Evolutionary conservation across 2,113 vertebrate species (phyloP).

Genomic region (Aleadryas rufinucha): DNA sequence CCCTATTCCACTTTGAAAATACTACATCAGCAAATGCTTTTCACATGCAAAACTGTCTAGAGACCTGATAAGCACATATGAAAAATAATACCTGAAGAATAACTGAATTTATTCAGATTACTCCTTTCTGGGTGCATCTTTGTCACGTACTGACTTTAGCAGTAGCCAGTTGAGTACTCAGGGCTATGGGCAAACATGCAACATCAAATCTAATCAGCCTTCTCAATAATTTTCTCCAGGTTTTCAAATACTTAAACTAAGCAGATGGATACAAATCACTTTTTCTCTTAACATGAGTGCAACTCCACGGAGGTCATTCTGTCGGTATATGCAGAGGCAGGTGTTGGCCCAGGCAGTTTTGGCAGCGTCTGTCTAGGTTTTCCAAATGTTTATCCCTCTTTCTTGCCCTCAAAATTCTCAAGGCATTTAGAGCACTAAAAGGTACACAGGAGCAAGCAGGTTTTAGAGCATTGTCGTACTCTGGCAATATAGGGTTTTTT

Average conservation of each 20-base stretch:
- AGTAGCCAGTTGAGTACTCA: neutral
- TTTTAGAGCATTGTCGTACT: neutral
- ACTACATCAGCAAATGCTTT: neutral
- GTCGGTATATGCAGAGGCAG: neutral
- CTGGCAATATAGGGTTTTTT: neutral
- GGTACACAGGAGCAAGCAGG: neutral
- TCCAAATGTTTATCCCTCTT: neutral
- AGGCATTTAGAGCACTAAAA: neutral
- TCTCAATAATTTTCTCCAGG: neutral
- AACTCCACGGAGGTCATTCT: neutral
- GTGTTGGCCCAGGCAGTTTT: neutral
- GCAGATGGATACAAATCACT: neutral
- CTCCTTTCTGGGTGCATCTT: neutral
- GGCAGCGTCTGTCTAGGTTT: neutral
- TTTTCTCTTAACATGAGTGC: neutral
- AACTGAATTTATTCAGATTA: neutral
- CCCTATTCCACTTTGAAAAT: neutral
- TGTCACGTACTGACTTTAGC: neutral
- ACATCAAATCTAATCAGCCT: neutral
- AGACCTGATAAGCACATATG: neutral
- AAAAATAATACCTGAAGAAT: neutral
- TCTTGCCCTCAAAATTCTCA: neutral
- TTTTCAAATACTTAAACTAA: neutral
- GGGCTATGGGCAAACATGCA: neutral
- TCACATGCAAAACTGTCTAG: neutral